phyloP scores from a whole-genome alignment of 2,888 invertebrate genomes.

The Gasteruption jaculator region DNA sequence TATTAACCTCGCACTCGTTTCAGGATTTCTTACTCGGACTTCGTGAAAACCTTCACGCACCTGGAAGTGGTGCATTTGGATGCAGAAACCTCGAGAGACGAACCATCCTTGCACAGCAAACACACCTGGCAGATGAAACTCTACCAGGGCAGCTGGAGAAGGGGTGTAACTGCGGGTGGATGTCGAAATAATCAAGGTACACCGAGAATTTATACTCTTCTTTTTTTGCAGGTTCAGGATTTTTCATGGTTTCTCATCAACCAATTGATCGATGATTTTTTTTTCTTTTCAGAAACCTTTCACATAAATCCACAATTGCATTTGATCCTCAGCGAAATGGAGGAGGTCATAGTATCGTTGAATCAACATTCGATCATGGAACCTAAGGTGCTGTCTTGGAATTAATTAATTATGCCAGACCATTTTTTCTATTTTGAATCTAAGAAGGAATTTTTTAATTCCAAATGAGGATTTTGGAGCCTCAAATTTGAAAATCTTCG shows the following conservation, averaged over 20 bases:
- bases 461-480: not conserved
- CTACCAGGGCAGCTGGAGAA: slow-evolving; percentile 81
- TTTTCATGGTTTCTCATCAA: slow-evolving; percentile 3
- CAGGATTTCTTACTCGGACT: slow-evolving; percentile 79
- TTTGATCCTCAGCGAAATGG: slow-evolving; percentile 71
- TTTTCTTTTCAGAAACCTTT: slow-evolving; percentile 67
- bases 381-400: too few relatives aligned
- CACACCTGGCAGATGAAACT: slow-evolving; percentile 85
- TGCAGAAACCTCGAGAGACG: slow-evolving; percentile 80
- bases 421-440: not conserved
- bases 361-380: slow-evolving; percentile 90
- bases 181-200: slow-evolving; percentile 79
- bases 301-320: slow-evolving; percentile 91
- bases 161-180: slow-evolving; percentile 85
- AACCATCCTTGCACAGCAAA: slow-evolving; percentile 72
- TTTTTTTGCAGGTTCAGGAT: not conserved
- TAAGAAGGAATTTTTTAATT: slow-evolving; percentile 7
- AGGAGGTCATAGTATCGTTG: slow-evolving; percentile 78
- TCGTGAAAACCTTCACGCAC: slow-evolving; percentile 75
- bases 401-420: too few relatives aligned
- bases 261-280: slow-evolving; percentile 12
- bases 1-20: too few relatives aligned
- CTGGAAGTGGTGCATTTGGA: slow-evolving; percentile 84
- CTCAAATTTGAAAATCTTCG: not conserved
- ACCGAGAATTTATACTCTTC: slow-evolving; percentile 13